These are phyloP conservation scores for Apotomis betuletana DNA, from an alignment of 2,888 invertebrate genomes.

Conservation along the genomic window DNA sequence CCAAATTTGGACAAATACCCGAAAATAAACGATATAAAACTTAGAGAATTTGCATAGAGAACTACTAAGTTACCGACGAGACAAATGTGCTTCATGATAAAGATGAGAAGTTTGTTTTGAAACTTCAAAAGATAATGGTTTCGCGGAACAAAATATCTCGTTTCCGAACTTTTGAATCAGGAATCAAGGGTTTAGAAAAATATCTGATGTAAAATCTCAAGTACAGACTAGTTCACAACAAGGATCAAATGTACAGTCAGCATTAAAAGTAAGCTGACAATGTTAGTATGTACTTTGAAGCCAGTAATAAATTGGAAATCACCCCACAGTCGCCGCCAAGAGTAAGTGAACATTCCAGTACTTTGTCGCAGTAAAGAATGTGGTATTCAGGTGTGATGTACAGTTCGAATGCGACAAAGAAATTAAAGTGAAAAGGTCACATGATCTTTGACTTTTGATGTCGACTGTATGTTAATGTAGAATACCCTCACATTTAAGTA, in stretches of 20 bases:
- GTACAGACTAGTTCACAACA: background rate
- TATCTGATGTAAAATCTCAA: background rate
- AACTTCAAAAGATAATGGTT: slow-evolving; percentile 26
- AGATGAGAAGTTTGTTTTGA: slow-evolving; percentile 30
- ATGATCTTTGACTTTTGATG: too few species aligned
- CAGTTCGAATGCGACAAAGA: too few species aligned
- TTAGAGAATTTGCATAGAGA: slow-evolving; percentile 18
- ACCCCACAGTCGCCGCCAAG: too few species aligned
- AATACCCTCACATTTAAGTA: too few species aligned
- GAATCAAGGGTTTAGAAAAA: background rate
- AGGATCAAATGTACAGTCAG: background rate
- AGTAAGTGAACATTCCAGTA: too few species aligned
- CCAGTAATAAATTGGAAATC: too few species aligned
- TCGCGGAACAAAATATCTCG: slow-evolving; percentile 27
- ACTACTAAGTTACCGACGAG: slow-evolving; percentile 13
- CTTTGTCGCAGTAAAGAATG: too few species aligned
- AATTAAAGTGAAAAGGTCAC: too few species aligned
- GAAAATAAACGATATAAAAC: slow-evolving; percentile 14
- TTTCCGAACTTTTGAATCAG: slow-evolving; percentile 16
- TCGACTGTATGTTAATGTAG: too few species aligned
- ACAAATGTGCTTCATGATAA: slow-evolving; percentile 26
- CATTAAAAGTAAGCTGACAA: too few species aligned
- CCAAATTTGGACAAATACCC: background rate
- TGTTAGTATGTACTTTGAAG: too few species aligned
- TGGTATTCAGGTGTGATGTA: too few species aligned